Evolutionary conservation across 2,113 vertebrate species (phyloP), one percentile per base, ranked within the genome.

Genomic region (Zootoca vivipara): DNA sequence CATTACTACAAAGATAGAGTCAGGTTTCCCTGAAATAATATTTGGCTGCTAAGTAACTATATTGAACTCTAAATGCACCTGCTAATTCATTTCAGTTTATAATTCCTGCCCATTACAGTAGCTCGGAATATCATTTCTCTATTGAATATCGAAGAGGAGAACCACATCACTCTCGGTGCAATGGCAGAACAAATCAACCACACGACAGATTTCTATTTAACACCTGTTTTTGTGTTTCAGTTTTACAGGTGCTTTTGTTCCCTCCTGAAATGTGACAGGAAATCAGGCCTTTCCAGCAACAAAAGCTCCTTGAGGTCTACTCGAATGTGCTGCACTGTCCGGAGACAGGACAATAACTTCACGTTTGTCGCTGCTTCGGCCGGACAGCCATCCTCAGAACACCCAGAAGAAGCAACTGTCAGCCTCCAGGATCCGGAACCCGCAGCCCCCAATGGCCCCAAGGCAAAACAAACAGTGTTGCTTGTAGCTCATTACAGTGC

Each of bases 181-280:
- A 83, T 10, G 65, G 20, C 22, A 40, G 28, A 52, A 42, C 33
- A 13, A 64, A 33, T 7, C 26, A 46, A 20, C 33, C 56, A 64
- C 16, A 62, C 24, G 3, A 3, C 33, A 70, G 24, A 33, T 83
- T 46, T 52, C 10, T 52, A 72, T 52, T 52, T 83, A 83, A 52
- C 5, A 7, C 3, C 75, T 62, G 56, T 77, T 35, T 90, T 81
- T 85, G 18, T 91, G 78, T 85, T 86, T 65, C 90, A 97, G 97
- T 98, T 98, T 95, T 97, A 97, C 95, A 98, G 97, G 92, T 98
- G 97, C 90, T 97, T 98, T 90, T 92, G 94, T 85, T 95, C 89
- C 0, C 90, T 98, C 74, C 82, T 97, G 24, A 91, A 69, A n/a
- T 97, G 97, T 78, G 88, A 93, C n/a, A 56, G 92, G 69, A 84